A percentile compares a stretch with the other conserved stretches of the same genome.
phyloP scores from a whole-genome alignment of 2,113 vertebrate species.

The Anarrhichthys ocellatus region DNA sequence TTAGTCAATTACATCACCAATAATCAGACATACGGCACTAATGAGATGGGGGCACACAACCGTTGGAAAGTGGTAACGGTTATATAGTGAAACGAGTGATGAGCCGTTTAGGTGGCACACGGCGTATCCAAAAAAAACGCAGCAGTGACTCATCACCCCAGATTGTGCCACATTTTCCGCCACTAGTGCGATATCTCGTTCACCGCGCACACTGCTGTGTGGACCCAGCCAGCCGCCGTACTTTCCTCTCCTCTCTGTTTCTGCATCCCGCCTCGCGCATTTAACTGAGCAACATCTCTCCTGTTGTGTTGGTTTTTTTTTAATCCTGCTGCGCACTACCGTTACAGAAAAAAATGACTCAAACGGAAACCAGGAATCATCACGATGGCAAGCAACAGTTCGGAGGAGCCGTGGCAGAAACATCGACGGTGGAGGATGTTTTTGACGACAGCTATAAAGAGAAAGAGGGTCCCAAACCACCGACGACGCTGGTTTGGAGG shows the following conservation, averaged over 20 bases:
- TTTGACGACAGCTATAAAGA: conserved; percentile 89
- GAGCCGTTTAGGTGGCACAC: no score
- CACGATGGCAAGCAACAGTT: conserved; percentile 54
- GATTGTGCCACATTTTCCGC: no score
- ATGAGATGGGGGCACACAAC: neutral
- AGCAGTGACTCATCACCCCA: no score
- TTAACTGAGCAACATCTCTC: conserved; percentile 37
- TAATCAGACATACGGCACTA: neutral
- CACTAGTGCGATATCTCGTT: no score
- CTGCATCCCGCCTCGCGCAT: conserved; percentile 39
- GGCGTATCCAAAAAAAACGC: no score
- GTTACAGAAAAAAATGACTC: conserved; percentile 64
- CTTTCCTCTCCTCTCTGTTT: neutral
- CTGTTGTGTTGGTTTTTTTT: neutral
- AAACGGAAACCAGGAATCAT: conserved; percentile 49
- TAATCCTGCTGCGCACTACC: conserved; percentile 9
- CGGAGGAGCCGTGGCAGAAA: conserved; percentile 58
- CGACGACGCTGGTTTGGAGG: conserved; percentile 88
- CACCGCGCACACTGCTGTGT: neutral
- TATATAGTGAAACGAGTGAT: neutral
- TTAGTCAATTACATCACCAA: neutral
- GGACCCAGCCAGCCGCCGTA: conserved; percentile 48
- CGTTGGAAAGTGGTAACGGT: neutral
- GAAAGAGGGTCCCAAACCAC: conserved; percentile 84
- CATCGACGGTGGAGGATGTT: conserved; percentile 83